Conservation (phyloP, 1,140 invertebrate genomes). For the Cardiocondyla obscurior region DNA sequence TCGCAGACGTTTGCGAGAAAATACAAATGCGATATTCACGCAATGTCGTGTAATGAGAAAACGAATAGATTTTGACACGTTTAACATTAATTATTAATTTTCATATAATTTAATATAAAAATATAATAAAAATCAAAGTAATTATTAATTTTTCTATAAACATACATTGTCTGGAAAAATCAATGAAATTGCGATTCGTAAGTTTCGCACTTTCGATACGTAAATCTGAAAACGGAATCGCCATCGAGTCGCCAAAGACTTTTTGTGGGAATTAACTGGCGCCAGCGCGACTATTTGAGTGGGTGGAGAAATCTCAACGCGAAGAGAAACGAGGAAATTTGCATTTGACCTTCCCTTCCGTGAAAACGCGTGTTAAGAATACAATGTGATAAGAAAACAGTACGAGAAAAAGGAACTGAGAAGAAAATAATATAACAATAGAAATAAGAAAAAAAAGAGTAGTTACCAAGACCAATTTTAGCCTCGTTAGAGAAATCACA, state of each 20-base stretch:
- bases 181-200: not conserved
- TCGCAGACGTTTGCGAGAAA: not conserved
- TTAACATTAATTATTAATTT: not conserved
- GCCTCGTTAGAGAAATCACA: not conserved
- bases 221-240: slow-evolving; percentile 23
- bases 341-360: slow-evolving; percentile 45
- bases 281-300: not conserved
- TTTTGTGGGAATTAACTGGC: slow-evolving; percentile 56
- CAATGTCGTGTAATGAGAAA: not conserved
- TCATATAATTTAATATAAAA: not conserved
- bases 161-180: not conserved
- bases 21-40: not conserved
- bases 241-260: not conserved
- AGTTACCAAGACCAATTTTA: slow-evolving; percentile 17
- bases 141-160: no score
- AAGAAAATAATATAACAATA: slow-evolving; percentile 59
- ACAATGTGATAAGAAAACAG: not conserved
- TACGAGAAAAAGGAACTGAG: not conserved
- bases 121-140: not conserved
- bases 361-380: slow-evolving; percentile 51
- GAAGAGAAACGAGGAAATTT: slow-evolving; percentile 58
- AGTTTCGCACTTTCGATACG: not conserved
- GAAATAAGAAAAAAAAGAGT: slow-evolving; percentile 62
- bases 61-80: not conserved
- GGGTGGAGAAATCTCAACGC: not conserved